A percentile compares a stretch with the other conserved stretches of the same genome.
Evolutionary conservation across 2,797 vertebrate genomes (phyloP).

Genomic region (Helarctos malayanus): DNA sequence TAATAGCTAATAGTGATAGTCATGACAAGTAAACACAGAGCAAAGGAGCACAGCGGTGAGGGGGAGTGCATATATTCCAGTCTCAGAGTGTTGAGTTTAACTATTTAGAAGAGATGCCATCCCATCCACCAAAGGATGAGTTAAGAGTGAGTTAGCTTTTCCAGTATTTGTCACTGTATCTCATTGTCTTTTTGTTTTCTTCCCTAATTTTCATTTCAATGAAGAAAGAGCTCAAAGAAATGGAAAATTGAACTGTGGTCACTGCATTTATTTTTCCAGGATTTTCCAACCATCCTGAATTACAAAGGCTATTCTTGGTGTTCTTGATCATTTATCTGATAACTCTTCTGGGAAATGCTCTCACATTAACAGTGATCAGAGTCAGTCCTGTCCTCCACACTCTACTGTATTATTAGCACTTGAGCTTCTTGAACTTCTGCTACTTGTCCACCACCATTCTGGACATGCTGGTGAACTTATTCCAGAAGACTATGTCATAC

Average conservation of each 20-base stretch:
- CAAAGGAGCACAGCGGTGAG: background rate
- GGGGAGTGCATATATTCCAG: background rate
- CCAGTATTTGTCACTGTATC: background rate
- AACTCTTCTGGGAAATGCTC: constrained; percentile 50
- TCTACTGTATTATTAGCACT: constrained; percentile 70
- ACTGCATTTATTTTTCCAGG: constrained; percentile 34
- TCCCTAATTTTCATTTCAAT: background rate
- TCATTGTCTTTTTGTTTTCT: background rate
- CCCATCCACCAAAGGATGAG: background rate
- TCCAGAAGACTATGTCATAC: constrained; percentile 64
- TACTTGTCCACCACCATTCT: constrained; percentile 76
- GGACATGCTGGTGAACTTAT: constrained; percentile 32
- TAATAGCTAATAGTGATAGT: background rate
- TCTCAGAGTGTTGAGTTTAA: background rate
- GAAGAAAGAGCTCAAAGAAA: constrained; percentile 30
- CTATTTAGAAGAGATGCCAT: background rate
- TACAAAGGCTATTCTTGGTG: background rate
- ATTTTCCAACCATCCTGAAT: background rate
- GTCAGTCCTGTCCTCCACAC: constrained; percentile 28
- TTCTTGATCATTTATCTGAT: constrained; percentile 42
- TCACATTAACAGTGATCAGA: constrained; percentile 3
- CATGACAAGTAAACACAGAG: background rate
- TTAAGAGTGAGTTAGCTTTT: background rate
- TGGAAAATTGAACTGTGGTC: background rate
- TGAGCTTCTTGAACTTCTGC: constrained; percentile 78